These are phyloP conservation scores for Callospermophilus lateralis DNA, from an alignment of 2,113 vertebrate genomes.

Conservation along the genomic window DNA sequence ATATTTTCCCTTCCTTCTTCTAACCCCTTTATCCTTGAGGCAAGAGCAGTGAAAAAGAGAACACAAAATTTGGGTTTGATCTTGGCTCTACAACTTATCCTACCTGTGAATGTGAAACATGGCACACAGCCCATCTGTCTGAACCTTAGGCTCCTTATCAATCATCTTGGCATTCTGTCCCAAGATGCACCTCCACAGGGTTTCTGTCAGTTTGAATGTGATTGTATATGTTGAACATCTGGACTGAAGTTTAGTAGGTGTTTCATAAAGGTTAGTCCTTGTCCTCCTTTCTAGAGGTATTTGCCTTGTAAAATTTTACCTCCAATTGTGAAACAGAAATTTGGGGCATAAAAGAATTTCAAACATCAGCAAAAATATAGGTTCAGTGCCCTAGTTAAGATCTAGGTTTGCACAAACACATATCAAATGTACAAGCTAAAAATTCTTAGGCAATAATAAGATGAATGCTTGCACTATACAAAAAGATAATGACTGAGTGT, in stretches of 20 bases:
- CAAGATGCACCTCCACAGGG: not conserved
- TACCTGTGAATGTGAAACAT: not conserved
- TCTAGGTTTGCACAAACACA: not conserved
- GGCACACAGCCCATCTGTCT: not conserved
- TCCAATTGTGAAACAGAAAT: not conserved
- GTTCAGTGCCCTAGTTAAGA: not conserved
- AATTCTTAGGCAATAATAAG: not conserved
- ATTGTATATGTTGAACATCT: too few species aligned
- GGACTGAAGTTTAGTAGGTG: not conserved
- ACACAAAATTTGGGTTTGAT: not conserved
- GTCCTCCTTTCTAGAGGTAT: not conserved
- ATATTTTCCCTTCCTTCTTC: not conserved
- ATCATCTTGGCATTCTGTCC: not conserved
- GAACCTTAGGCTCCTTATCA: not conserved
- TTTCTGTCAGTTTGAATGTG: not conserved
- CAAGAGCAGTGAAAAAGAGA: not conserved
- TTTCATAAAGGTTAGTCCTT: not conserved
- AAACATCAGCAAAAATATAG: not conserved
- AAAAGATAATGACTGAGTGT: not conserved
- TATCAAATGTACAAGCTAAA: slow-evolving; percentile 3
- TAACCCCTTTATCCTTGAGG: not conserved
- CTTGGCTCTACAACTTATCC: not conserved
- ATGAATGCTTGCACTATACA: not conserved
- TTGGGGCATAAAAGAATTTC: not conserved
- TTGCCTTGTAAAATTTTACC: not conserved